Base-by-base conservation (phyloP, 2,113 vertebrate genomes). In the Anhinga anhinga region DNA sequence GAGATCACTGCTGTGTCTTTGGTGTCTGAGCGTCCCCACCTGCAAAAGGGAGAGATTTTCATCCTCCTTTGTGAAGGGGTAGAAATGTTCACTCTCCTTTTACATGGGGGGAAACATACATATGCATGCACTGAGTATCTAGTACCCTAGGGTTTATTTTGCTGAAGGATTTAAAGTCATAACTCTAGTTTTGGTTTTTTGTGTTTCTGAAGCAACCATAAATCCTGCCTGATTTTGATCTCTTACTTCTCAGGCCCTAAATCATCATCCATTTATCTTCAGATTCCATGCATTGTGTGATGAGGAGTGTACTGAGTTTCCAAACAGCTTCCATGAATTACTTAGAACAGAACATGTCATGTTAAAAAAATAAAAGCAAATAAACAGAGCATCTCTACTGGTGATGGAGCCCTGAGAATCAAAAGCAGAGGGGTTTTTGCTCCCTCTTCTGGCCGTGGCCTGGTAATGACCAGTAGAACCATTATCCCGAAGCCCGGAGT, bases 311-410 rank as follows among this genome's bases (percentile, higher is more conserved):
- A 88, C 85, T 77, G 78, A 94, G 82, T 76, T 94, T 95, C 81
- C 66, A 89, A 74, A 82, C 20, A 63, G 78, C 81, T 90, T 77
- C 94, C 58, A 73, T 97, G 89, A 95, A 97, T 94, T 94, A 70
- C 91, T 93, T 94, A 89, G 58, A 93, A 53, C 34, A 1, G 29
- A 94, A 87, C 50, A 62, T 85, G 56, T 26, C 34, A 38, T 21
- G 53, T 70, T 86, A 66, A 90, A 93, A 95, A 69, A 14, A 15
- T 8, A 56, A 50, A 83, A 88, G 32, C 40, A 82, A 83, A 66
- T 55, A 66, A 94, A 63, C 7, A 36, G 27, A 71, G 14, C 53
- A 36, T 42, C 45, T 87, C 16, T 73, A 20, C 70, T 70, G 30
- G 5, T 69, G 78, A 50, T 53, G 25, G 40, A 82, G 34, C 27